phyloP scores from a whole-genome alignment of 2,113 vertebrate species.

The Sinocyclocheilus anshuiensis region DNA sequence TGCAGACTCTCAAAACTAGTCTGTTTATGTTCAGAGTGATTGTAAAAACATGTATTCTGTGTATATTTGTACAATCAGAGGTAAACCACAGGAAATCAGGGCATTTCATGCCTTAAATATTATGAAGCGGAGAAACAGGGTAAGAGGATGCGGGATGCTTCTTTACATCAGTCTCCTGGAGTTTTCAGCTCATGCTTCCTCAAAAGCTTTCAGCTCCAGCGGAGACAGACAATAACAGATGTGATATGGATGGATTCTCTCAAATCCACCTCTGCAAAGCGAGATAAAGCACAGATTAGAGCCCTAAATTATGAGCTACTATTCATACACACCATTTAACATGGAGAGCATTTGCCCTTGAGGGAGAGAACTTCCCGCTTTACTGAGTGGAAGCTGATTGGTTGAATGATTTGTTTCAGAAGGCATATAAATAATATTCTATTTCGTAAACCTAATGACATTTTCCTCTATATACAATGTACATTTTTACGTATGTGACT shows the following conservation, averaged over 20 bases:
- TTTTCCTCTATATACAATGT: background rate
- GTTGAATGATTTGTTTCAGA: background rate
- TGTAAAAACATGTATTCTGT: background rate
- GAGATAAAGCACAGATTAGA: constrained; percentile 72
- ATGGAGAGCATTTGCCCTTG: constrained; percentile 45
- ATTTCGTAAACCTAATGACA: background rate
- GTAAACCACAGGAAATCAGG: background rate
- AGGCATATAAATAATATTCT: background rate
- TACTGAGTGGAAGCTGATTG: background rate
- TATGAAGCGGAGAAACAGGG: background rate
- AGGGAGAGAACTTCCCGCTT: constrained; percentile 30
- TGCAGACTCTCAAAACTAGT: background rate
- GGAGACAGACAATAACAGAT: constrained; percentile 66
- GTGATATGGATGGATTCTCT: constrained; percentile 66
- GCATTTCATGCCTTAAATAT: constrained; percentile 2
- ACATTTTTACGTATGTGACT: background rate
- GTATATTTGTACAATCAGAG: background rate
- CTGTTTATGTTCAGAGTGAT: background rate
- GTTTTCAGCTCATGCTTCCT: constrained; percentile 54
- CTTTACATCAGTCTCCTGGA: background rate
- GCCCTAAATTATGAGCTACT: constrained; percentile 70
- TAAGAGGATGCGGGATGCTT: constrained; percentile 2
- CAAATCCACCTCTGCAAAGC: constrained; percentile 63
- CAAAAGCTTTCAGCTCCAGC: constrained; percentile 70
- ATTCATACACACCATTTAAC: constrained; percentile 65